Evolutionary conservation across 2,113 vertebrate genomes (phyloP), one percentile per base, ranked within the genome.

Genomic region (Bos javanicus): DNA sequence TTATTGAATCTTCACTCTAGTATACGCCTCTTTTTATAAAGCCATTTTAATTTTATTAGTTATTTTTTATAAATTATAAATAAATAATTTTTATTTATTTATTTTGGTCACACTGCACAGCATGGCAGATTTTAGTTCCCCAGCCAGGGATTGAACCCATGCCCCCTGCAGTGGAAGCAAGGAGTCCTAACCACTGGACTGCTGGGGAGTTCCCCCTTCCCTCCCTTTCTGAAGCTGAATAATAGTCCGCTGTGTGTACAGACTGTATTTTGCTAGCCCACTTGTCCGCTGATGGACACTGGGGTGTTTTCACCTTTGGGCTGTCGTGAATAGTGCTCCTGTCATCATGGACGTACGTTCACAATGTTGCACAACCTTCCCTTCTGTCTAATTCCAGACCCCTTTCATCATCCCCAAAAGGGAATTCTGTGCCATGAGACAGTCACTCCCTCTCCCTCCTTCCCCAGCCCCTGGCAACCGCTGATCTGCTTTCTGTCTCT

Each of bases 341-440:
- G 23, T 21, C 28, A 28, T 48, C 52, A 15, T n/a, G 21, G 14
- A 43, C 0, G 0, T 11, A 52, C 15, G 5, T 43, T n/a, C 23
- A 25, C 43, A 17, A 2, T 21, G 59, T 6, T 2, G 5, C 5
- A 4, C 4, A 26, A 30, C n/a, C 19, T 4, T 36, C 33, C 16
- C 81, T 3, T 62, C 84, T 33, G 0, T 52, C 50, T 82, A n/a
- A 12, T 43, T 64, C 48, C 85, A 52, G n/a, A 76, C 46, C 23
- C 25, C 36, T 46, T 54, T 43, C 62, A 48, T 62, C 36, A 36
- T 39, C 36, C 54, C 21, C 28, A 4, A 16, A 80, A 56, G n/a
- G 84, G 80, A 56, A 17, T 76, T 43, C 48, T 11, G 26, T 1
- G 71, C 46, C 83, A 7, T 39, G 14, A 17, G 50, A 25, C 25